Conservation (phyloP, 1,140 invertebrate species). For the Drosophila pectinifera region DNA sequence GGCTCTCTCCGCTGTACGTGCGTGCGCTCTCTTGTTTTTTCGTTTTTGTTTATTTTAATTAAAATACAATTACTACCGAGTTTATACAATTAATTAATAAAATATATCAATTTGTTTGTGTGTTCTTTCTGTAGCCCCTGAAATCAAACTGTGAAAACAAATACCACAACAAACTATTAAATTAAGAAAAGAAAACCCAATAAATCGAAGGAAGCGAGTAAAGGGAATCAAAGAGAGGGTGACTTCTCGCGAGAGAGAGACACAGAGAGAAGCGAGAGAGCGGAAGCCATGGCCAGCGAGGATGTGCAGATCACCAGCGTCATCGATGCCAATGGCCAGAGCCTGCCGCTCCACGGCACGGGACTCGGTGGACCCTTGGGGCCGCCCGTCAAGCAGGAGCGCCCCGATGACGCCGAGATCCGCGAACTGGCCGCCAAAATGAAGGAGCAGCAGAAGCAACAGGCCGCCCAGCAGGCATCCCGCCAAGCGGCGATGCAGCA, state of each 20-base stretch:
- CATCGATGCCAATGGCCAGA: slow-evolving; percentile 75
- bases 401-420: slow-evolving; percentile 94
- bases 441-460: slow-evolving; percentile 91
- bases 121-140: slow-evolving; percentile 9
- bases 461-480: slow-evolving; percentile 73
- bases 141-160: slow-evolving; percentile 12
- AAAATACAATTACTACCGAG: not conserved
- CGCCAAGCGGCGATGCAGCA: slow-evolving; percentile 79
- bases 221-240: not conserved
- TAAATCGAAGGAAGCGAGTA: not conserved
- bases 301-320: slow-evolving; percentile 78
- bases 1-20: slow-evolving; percentile 15
- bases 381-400: slow-evolving; percentile 90
- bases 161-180: not conserved
- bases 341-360: slow-evolving; percentile 71
- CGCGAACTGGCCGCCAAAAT: slow-evolving; percentile 93
- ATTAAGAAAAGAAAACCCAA: not conserved
- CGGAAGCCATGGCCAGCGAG: slow-evolving; percentile 43
- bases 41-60: slow-evolving; percentile 4
- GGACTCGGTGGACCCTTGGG: slow-evolving; percentile 62
- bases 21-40: slow-evolving; percentile 5
- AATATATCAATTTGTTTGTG: slow-evolving; percentile 5
- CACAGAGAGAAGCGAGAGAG: not conserved
- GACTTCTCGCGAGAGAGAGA: slow-evolving; percentile 7
- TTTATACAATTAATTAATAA: slow-evolving; percentile 1